Evolutionary conservation across 2,888 invertebrate genomes (phyloP), one percentile per base, ranked within the genome.

Genomic region (Perithous albicinctus): DNA sequence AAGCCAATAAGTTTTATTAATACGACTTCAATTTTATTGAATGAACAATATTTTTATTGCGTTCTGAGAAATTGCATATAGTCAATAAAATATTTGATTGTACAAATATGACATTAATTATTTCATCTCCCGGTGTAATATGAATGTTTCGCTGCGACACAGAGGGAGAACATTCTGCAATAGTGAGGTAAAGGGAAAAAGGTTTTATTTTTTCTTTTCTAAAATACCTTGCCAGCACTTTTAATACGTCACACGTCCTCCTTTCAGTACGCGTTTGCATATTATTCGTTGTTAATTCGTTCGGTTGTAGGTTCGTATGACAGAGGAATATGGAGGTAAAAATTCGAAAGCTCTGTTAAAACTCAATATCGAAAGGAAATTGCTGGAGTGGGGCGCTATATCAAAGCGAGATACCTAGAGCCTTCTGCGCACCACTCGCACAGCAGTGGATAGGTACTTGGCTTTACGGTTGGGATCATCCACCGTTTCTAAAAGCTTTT

Each of bases 321-420:
- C 18, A 1, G 46, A 23, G 35, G 15, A 43, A 38, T 10, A n/a
- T 23, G 26, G 23, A 5, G 6, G 23, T 7, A 3, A 8, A 8
- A 15, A 41, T 38, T 26, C 54, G 69, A 61, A 35, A 61, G 59
- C 35, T 61, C 35, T 5, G 20, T 35, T 26, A 74, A 61, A 61
- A 69, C 54, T 70, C 51, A 54, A 81, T 81, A 74, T 73, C 54
- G 43, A 54, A 69, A 63, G 77, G 63, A 77, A 73, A 81, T 73
- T 73, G 80, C 63, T 63, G 18, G 6, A 20, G 46, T 35, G 51
- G 51, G 54, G 35, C 20, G n/a, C n/a, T n/a, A n/a, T 63, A 69
- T 72, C 38, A 10, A 63, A 41, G 63, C 63, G 41, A 2, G n/a
- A 8, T 23, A 41, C n/a, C 7, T 41, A 26, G 10, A 23, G 51